Percentiles rank a stretch among this genome's conserved stretches.
These are phyloP conservation scores for Zelleria hepariella DNA, from an alignment of 2,888 invertebrate genomes.

Conservation along the genomic window DNA sequence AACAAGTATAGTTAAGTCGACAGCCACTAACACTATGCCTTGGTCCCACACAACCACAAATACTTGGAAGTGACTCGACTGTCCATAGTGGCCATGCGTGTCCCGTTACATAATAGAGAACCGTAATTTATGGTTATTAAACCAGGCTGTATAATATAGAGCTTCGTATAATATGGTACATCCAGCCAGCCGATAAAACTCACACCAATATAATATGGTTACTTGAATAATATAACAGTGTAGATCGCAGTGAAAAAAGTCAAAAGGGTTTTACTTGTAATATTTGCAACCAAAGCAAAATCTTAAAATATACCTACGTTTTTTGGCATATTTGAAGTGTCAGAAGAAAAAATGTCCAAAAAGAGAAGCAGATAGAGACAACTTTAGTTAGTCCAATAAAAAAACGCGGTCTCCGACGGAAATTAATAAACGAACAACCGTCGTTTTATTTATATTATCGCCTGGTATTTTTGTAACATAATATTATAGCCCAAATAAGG, in stretches of 20 bases:
- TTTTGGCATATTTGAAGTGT: too few species aligned
- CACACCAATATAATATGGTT: too few species aligned
- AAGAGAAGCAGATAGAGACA: too few species aligned
- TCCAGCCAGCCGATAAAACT: too few species aligned
- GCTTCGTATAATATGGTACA: background rate
- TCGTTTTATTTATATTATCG: background rate
- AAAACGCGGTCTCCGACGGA: background rate
- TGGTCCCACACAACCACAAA: too few species aligned
- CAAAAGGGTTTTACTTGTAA: too few species aligned
- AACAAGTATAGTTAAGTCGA: background rate
- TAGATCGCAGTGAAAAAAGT: too few species aligned
- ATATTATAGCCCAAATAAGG: background rate
- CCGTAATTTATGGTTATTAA: constrained; percentile 1
- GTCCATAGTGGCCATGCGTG: background rate
- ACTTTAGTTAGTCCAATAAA: too few species aligned
- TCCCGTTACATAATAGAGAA: constrained; percentile 4
- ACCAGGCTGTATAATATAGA: background rate
- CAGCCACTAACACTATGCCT: background rate
- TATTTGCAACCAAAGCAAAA: too few species aligned
- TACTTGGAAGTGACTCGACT: background rate
- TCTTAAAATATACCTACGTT: too few species aligned
- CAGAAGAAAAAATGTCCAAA: too few species aligned
- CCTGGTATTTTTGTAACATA: background rate
- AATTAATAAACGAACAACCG: background rate
- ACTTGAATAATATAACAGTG: too few species aligned